Percentiles rank a stretch among this genome's conserved stretches.
Conservation (phyloP, 2,888 invertebrate genomes). For the Dryadula phaetusa region DNA sequence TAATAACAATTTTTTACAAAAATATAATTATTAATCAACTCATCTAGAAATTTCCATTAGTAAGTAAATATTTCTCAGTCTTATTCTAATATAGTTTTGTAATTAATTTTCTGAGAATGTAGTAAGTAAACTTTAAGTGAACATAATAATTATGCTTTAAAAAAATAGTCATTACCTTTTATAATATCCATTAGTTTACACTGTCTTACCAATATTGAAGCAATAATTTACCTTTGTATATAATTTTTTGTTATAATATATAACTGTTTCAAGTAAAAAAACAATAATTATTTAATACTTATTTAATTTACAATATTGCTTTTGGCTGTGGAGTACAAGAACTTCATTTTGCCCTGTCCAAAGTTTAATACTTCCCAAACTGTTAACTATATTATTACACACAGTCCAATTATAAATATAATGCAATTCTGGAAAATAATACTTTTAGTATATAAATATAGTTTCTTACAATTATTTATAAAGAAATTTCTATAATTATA, state of each 20-base stretch:
- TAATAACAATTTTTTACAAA: no score
- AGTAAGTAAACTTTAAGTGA: no score
- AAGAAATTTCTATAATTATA: neutral
- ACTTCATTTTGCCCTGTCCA: neutral
- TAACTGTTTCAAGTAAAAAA: no score
- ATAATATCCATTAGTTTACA: constrained; percentile 4
- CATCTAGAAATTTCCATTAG: no score
- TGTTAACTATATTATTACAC: neutral
- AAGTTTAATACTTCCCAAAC: neutral
- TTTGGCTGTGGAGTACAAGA: neutral
- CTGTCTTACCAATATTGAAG: neutral
- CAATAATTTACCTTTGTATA: no score
- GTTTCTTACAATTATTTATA: neutral
- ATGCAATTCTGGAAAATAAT: neutral
- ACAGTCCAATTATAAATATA: neutral
- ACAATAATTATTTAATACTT: neutral
- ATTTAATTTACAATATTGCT: neutral
- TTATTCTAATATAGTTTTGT: no score
- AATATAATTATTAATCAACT: no score
- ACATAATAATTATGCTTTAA: neutral
- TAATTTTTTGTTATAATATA: no score
- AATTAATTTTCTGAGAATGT: no score
- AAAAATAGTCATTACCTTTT: neutral
- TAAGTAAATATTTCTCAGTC: no score
- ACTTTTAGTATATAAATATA: neutral